Evolutionary conservation across 2,113 vertebrate genomes (phyloP).

Genomic region (Rhinoptilus africanus): DNA sequence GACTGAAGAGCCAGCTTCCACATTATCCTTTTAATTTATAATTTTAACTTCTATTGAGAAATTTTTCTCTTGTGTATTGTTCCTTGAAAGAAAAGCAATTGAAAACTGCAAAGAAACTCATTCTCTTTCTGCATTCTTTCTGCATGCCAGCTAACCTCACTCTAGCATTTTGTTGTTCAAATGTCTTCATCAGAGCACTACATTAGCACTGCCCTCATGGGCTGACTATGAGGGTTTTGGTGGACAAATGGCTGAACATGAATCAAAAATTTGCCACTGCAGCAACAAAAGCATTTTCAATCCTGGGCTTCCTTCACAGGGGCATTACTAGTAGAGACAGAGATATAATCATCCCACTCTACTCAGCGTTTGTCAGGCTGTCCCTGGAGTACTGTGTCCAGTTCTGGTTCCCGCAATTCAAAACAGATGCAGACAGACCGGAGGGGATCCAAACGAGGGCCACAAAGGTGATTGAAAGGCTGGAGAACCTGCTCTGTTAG

Average conservation of each 20-base stretch:
- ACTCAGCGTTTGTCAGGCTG: not conserved
- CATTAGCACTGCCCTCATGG: too few relatives aligned
- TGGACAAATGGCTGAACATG: not conserved
- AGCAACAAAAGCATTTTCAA: not conserved
- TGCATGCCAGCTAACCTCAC: not conserved
- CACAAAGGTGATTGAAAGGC: not conserved
- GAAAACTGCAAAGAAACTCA: not conserved
- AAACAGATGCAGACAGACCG: not conserved
- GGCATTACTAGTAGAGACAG: too few relatives aligned
- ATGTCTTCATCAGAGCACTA: not conserved
- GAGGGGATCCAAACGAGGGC: not conserved
- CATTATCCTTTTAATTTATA: not conserved
- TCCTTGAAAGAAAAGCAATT: not conserved
- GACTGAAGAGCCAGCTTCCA: not conserved
- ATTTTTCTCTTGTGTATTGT: not conserved
- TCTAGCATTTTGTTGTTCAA: not conserved
- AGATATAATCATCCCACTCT: not conserved
- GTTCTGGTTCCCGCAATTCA: not conserved
- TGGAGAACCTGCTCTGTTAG: not conserved
- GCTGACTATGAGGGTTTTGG: not conserved
- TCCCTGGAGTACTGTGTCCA: too few relatives aligned
- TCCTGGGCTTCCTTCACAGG: not conserved
- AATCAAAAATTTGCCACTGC: not conserved
- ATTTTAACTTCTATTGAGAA: not conserved
- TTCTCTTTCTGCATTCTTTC: not conserved